A percentile compares a stretch with the other conserved stretches of the same genome.
phyloP scores from a whole-genome alignment of 92 coral and sea anemone species.

The Parazoanthus swiftii region DNA sequence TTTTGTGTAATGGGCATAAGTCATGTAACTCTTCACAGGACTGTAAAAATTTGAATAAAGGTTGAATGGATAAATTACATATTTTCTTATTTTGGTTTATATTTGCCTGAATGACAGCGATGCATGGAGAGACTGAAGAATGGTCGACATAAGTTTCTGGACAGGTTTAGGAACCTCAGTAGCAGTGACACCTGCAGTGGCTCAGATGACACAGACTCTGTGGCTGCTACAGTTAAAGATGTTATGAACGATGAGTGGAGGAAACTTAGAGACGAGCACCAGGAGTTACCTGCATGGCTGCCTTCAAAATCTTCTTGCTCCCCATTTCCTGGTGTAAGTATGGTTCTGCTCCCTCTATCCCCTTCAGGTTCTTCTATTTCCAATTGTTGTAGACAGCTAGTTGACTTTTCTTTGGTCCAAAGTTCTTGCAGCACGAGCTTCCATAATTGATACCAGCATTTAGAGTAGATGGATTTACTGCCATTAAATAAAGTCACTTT shows the following conservation, averaged over 20 bases:
- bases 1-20: too few species aligned
- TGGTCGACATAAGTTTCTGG: slow-evolving; percentile 33
- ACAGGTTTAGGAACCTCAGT: slow-evolving; percentile 9
- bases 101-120: background rate
- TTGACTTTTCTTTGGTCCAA: too few species aligned
- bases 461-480: too few species aligned
- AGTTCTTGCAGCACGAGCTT: too few species aligned
- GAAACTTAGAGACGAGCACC: slow-evolving; percentile 17
- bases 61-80: too few species aligned
- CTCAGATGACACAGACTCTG: background rate
- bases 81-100: too few species aligned
- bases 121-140: slow-evolving; percentile 42
- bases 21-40: too few species aligned
- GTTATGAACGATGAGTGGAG: slow-evolving; percentile 43
- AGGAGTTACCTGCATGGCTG: slow-evolving; percentile 34
- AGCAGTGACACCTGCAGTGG: background rate
- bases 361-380: too few species aligned
- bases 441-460: too few species aligned
- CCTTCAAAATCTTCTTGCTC: slow-evolving; percentile 32
- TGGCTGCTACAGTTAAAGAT: slow-evolving; percentile 23
- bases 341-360: background rate
- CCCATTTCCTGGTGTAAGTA: slow-evolving; percentile 38
- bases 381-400: too few species aligned
- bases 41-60: too few species aligned
- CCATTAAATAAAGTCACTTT: too few species aligned